These are phyloP conservation scores for Spinus pinus DNA, from an alignment of 2,797 vertebrate species.

Conservation along the genomic window DNA sequence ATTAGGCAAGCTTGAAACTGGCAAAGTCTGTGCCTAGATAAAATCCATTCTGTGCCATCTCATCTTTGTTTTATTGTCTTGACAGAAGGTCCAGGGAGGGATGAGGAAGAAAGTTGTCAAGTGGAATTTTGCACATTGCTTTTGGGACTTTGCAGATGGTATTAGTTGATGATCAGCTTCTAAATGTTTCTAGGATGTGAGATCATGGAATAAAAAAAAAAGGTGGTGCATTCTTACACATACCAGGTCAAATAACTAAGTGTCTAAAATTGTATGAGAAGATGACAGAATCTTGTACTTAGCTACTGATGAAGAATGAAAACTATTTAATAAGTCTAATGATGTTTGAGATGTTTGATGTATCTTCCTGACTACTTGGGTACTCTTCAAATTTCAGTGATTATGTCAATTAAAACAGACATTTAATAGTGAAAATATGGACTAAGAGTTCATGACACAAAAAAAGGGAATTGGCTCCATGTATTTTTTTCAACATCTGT, in stretches of 20 bases:
- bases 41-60: not conserved
- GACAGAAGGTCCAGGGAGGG: not conserved
- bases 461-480: not conserved
- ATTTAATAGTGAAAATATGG: not conserved
- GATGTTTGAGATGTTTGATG: not conserved
- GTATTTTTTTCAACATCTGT: not conserved
- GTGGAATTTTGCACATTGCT: not conserved
- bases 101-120: not conserved
- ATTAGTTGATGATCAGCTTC: not conserved
- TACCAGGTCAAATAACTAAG: not conserved
- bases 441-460: not conserved
- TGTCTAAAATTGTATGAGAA: not conserved
- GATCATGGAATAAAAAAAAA: not conserved
- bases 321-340: not conserved
- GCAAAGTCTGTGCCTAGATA: not conserved
- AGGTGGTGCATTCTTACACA: not conserved
- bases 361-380: not conserved
- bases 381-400: not conserved
- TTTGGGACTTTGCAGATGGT: not conserved
- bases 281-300: not conserved
- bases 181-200: not conserved
- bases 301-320: not conserved
- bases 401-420: not conserved
- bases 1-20: not conserved
- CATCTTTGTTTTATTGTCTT: not conserved